Conservation (phyloP, 2,797 vertebrate genomes). For the Valencia hispanica region DNA sequence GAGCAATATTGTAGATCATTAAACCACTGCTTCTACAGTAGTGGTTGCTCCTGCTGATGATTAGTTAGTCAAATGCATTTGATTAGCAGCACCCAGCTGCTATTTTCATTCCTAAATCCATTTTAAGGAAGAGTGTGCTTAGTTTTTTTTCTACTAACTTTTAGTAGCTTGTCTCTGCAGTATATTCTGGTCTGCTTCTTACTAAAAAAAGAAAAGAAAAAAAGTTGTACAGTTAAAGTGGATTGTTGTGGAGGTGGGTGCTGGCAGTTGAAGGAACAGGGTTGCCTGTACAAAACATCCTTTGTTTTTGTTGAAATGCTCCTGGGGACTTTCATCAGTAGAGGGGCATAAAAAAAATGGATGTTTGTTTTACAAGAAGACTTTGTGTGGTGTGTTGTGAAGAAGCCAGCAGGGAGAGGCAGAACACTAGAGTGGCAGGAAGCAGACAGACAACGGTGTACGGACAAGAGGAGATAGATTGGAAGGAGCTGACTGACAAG, state of each 20-base stretch:
- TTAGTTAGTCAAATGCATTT: neutral
- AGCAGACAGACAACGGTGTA: constrained; percentile 23
- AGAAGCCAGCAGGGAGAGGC: constrained; percentile 23
- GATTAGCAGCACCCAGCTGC: neutral
- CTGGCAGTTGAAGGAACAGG: neutral
- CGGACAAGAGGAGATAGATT: constrained; percentile 29
- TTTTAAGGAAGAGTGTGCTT: neutral
- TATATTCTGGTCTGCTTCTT: constrained; percentile 15
- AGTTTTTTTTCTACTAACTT: neutral
- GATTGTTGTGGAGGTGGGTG: constrained; percentile 6
- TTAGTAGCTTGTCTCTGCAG: neutral
- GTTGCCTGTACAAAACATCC: constrained; percentile 55
- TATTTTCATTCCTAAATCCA: neutral
- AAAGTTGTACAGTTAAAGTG: neutral
- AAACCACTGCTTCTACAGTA: neutral
- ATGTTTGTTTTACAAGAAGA: constrained; percentile 71
- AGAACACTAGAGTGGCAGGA: constrained; percentile 13
- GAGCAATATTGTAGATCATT: too few species aligned
- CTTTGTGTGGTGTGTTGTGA: constrained; percentile 28
- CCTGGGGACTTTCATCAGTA: constrained; percentile 47
- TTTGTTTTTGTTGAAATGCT: constrained; percentile 66
- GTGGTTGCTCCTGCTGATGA: neutral
- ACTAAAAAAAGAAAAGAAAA: too few species aligned
- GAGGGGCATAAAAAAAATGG: constrained; percentile 34
- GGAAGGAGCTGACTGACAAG: constrained; percentile 57